Conservation (phyloP, 1,140 invertebrate genomes). For the Diachasma alloeum region DNA sequence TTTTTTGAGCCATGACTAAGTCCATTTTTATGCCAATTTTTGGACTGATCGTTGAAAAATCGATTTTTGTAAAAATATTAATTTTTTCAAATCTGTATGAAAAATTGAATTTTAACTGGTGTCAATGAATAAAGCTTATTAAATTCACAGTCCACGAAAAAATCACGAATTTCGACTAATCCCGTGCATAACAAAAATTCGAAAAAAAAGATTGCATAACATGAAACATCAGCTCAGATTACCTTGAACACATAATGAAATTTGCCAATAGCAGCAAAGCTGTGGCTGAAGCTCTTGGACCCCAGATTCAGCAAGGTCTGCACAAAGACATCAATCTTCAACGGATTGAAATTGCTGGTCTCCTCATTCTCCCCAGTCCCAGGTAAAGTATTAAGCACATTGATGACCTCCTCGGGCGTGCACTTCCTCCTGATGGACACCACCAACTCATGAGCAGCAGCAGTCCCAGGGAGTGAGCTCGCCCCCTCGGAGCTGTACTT, state of each 20-base stretch:
- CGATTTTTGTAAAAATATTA: no score
- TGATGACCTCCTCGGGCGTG: conserved; percentile 89
- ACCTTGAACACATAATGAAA: conserved; percentile 95
- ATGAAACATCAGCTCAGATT: no score
- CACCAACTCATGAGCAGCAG: conserved; percentile 85
- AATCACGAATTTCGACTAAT: no score
- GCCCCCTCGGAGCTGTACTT: conserved; percentile 85
- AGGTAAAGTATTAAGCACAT: conserved; percentile 85
- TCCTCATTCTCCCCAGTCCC: conserved; percentile 80
- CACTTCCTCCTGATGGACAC: conserved; percentile 88
- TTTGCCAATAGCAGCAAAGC: conserved; percentile 96
- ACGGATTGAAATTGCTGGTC: conserved; percentile 79
- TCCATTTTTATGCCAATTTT: no score
- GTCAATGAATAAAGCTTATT: no score
- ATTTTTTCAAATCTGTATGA: no score
- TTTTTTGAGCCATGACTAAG: no score
- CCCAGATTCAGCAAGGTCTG: conserved; percentile 93
- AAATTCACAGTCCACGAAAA: no score
- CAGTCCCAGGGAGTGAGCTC: conserved; percentile 83
- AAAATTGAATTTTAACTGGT: no score
- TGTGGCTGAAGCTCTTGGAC: conserved; percentile 97
- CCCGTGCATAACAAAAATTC: no score
- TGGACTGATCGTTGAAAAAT: no score
- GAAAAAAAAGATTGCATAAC: no score
- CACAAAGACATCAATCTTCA: conserved; percentile 97